phyloP scores from a whole-genome alignment of 2,888 invertebrate species.

The Yponomeuta malinellus region DNA sequence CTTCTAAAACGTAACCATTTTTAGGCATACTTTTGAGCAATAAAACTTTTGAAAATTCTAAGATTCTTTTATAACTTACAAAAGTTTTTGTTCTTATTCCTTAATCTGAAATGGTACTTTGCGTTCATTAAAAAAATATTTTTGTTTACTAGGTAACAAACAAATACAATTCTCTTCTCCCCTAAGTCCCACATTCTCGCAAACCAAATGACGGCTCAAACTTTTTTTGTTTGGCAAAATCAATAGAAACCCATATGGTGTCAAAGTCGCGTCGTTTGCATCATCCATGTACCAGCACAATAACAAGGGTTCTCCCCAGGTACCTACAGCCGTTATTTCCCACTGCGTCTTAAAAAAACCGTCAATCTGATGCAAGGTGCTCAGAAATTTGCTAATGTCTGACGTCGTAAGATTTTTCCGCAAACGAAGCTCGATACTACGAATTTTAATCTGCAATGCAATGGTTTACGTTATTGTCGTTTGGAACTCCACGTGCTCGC shows the following conservation, averaged over 20 bases:
- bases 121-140: too few relatives aligned
- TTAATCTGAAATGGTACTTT: too few relatives aligned
- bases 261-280: neutral
- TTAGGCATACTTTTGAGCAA: too few relatives aligned
- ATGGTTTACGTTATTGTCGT: neutral
- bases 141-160: too few relatives aligned
- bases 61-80: too few relatives aligned
- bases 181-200: too few relatives aligned
- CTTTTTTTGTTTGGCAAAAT: neutral
- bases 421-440: neutral
- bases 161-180: too few relatives aligned
- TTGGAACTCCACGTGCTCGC: constrained; percentile 2
- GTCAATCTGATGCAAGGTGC: neutral
- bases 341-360: neutral
- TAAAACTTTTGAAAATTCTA: too few relatives aligned
- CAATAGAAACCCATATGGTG: neutral
- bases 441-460: neutral
- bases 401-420: neutral
- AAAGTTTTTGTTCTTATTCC: too few relatives aligned
- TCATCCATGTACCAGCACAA: neutral
- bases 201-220: too few relatives aligned
- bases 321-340: neutral
- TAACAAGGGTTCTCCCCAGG: neutral
- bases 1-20: too few relatives aligned
- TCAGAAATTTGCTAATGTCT: neutral